These are phyloP conservation scores for Seira musarum DNA, from an alignment of 2,888 invertebrate species.

Conservation along the genomic window DNA sequence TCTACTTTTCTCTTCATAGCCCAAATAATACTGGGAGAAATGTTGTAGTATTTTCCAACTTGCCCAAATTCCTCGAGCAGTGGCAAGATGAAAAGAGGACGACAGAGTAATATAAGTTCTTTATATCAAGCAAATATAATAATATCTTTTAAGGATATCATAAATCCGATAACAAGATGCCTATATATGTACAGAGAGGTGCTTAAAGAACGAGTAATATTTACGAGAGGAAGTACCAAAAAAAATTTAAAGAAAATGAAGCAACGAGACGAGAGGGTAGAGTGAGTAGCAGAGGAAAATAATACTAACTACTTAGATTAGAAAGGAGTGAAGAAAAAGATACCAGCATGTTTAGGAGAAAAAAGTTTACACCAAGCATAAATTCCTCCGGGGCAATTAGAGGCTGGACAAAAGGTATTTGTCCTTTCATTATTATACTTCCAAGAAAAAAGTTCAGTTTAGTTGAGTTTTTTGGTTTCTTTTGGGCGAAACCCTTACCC, in stretches of 20 bases:
- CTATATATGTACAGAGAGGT: not conserved
- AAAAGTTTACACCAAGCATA: slow-evolving; percentile 61
- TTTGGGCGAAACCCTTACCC: slow-evolving; percentile 41
- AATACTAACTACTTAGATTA: slow-evolving; percentile 11
- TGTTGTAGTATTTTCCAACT: not conserved
- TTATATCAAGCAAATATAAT: not conserved
- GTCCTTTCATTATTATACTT: slow-evolving; percentile 58
- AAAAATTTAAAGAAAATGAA: slow-evolving; percentile 11
- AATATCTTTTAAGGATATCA: slow-evolving; percentile 2
- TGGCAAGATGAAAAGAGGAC: not conserved
- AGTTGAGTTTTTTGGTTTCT: not conserved
- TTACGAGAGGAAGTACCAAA: slow-evolving; percentile 34
- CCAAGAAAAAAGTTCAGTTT: slow-evolving; percentile 31
- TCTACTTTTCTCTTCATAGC: slow-evolving; percentile 9
- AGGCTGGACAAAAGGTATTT: slow-evolving; percentile 63
- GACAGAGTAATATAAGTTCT: not conserved
- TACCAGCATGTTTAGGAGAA: slow-evolving; percentile 46
- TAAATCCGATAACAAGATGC: not conserved
- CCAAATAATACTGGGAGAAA: not conserved
- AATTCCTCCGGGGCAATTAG: slow-evolving; percentile 61
- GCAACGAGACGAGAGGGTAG: slow-evolving; percentile 13
- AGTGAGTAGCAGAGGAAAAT: not conserved
- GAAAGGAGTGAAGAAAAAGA: not conserved
- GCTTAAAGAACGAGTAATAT: slow-evolving; percentile 7
- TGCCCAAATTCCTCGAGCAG: not conserved